phyloP scores from a whole-genome alignment of 2,888 invertebrate genomes.

The Parnassius smintheus region DNA sequence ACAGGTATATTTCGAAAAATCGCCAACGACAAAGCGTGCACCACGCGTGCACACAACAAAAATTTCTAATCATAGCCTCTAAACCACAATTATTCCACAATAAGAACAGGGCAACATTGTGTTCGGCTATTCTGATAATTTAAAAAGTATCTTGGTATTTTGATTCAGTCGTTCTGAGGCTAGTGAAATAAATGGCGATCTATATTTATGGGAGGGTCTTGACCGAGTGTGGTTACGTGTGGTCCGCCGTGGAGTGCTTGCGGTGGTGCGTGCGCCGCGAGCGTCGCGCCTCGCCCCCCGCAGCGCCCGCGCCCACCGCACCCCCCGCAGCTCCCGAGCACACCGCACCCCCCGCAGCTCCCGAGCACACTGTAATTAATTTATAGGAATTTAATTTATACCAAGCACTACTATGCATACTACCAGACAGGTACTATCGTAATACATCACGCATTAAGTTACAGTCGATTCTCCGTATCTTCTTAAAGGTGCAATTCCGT shows the following conservation, averaged over 20 bases:
- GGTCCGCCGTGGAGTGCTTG: slow-evolving; percentile 60
- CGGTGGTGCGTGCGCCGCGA: slow-evolving; percentile 53
- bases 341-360: slow-evolving; percentile 20
- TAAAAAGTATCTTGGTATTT: slow-evolving; percentile 5
- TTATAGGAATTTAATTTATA: too few species aligned
- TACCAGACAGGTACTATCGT: too few species aligned
- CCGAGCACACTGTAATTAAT: slow-evolving; percentile 3
- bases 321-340: slow-evolving; percentile 29
- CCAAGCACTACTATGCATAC: too few species aligned
- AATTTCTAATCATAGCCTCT: neutral
- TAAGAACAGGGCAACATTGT: slow-evolving; percentile 11
- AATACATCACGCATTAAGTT: too few species aligned
- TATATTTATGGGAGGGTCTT: slow-evolving; percentile 27
- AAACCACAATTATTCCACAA: slow-evolving; percentile 12
- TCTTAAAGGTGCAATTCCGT: too few species aligned
- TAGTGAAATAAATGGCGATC: slow-evolving; percentile 2
- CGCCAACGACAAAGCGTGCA: slow-evolving; percentile 6
- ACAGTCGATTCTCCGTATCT: too few species aligned
- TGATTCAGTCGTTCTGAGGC: slow-evolving; percentile 2
- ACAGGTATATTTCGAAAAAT: neutral
- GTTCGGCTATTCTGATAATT: neutral
- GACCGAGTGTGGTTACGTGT: slow-evolving; percentile 51
- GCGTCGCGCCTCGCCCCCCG: slow-evolving; percentile 35
- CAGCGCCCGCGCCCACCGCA: slow-evolving; percentile 32
- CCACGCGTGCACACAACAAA: neutral